phyloP scores from a whole-genome alignment of 2,888 invertebrate species.

The Cyclophora albipunctata region DNA sequence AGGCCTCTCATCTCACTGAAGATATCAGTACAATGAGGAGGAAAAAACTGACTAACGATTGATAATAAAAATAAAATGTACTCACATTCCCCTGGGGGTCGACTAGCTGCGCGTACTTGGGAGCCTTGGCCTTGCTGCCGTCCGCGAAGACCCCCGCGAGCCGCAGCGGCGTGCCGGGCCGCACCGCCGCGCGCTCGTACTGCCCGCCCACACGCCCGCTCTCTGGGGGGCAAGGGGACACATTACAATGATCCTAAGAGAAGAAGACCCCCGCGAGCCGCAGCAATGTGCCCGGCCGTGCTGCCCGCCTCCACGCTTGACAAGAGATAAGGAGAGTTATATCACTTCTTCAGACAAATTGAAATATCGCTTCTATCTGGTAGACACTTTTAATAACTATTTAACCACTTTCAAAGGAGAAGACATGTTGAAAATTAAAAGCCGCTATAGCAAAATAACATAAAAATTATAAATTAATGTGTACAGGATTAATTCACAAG shows the following conservation, averaged over 20 bases:
- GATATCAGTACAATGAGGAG: too few relatives aligned
- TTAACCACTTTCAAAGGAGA: too few relatives aligned
- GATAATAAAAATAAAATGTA: constrained; percentile 17
- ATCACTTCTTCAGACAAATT: too few relatives aligned
- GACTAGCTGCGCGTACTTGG: constrained; percentile 82
- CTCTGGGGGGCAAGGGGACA: constrained; percentile 30
- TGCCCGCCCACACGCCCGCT: constrained; percentile 58
- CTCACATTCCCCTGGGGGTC: constrained; percentile 83
- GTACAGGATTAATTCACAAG: too few relatives aligned
- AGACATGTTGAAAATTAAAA: too few relatives aligned
- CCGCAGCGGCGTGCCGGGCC: constrained; percentile 82
- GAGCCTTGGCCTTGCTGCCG: constrained; percentile 72
- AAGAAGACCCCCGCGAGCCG: constrained; percentile 81
- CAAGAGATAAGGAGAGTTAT: background rate
- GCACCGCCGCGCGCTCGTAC: constrained; percentile 82
- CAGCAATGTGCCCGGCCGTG: constrained; percentile 83
- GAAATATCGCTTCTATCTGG: too few relatives aligned
- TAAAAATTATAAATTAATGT: too few relatives aligned
- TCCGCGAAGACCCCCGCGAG: constrained; percentile 85
- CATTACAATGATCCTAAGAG: constrained; percentile 1
- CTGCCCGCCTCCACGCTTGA: constrained; percentile 50
- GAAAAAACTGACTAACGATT: too few relatives aligned
- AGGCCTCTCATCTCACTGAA: too few relatives aligned
- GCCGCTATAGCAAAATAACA: too few relatives aligned
- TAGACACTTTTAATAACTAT: too few relatives aligned